These are phyloP conservation scores for Hemistola chrysoprasaria DNA, from an alignment of 2,888 invertebrate species.

Conservation along the genomic window DNA sequence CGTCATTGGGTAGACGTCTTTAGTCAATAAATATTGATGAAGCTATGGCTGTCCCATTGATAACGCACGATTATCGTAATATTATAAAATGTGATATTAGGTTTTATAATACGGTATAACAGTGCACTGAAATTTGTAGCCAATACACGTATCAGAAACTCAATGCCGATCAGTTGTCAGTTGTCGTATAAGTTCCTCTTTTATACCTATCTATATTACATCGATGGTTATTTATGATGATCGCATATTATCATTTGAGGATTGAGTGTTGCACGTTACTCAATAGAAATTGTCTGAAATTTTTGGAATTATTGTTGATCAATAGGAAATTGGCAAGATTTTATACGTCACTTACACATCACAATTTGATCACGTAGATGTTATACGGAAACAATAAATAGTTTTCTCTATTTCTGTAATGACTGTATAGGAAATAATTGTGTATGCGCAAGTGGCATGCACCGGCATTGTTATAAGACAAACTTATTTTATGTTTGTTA, in stretches of 20 bases:
- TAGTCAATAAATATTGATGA: slow-evolving; percentile 11
- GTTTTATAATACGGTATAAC: slow-evolving; percentile 5
- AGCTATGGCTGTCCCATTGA: slow-evolving; percentile 2
- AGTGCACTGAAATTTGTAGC: slow-evolving; percentile 24
- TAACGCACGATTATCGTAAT: too few relatives aligned
- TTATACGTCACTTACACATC: slow-evolving; percentile 5
- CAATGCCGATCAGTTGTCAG: slow-evolving; percentile 37
- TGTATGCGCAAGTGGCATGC: not conserved
- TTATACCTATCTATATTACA: slow-evolving; percentile 2
- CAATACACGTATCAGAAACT: slow-evolving; percentile 33
- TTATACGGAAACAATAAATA: slow-evolving; percentile 16
- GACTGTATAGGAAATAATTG: slow-evolving; percentile 14
- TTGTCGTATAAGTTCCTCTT: too few relatives aligned
- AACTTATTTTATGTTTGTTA: too few relatives aligned
- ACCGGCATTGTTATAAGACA: not conserved
- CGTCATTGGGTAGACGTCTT: too few relatives aligned
- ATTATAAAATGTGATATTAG: too few relatives aligned
- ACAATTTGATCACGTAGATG: slow-evolving; percentile 20
- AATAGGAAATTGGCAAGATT: not conserved
- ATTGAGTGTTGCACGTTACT: too few relatives aligned
- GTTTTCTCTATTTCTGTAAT: slow-evolving; percentile 3
- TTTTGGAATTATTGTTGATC: not conserved
- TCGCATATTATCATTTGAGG: too few relatives aligned
- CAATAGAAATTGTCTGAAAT: too few relatives aligned
- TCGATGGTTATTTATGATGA: too few relatives aligned